Conservation (phyloP, 53 echinoderm and acorn worm genomes). For the Paracentrotus lividus region DNA sequence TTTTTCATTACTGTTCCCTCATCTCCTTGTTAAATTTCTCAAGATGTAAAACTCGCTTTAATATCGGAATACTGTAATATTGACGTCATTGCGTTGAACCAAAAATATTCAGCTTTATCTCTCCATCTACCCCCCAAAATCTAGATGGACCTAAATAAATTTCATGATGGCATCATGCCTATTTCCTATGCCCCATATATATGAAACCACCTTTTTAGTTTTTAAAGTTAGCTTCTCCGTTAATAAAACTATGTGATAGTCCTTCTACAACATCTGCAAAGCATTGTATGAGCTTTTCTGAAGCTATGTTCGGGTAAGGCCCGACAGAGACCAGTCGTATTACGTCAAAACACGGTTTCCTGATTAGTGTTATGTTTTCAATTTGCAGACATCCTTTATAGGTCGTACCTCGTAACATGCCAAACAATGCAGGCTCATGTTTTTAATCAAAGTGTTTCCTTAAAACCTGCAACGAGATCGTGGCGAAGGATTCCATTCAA, state of each 20-base stretch:
- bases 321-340: not conserved
- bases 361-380: conserved; percentile 45
- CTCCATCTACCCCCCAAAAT: not conserved
- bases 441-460: not conserved
- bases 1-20: not conserved
- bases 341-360: conserved; percentile 34
- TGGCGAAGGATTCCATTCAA: not conserved
- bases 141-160: not conserved
- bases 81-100: not conserved
- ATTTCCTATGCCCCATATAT: conserved; percentile 13
- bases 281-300: not conserved
- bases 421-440: conserved; percentile 42
- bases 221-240: not conserved
- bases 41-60: conserved; percentile 9
- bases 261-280: not conserved
- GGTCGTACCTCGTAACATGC: not conserved
- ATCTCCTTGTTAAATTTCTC: not conserved
- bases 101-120: not conserved
- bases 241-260: not conserved
- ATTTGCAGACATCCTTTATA: conserved; percentile 27
- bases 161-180: not conserved
- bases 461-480: conserved; percentile 28
- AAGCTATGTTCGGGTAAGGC: not conserved
- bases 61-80: not conserved
- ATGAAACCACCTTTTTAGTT: not conserved